Percentiles rank a stretch among this genome's conserved stretches.
Conservation (phyloP, 2,888 invertebrate genomes). For the Notodonta dromedarius region DNA sequence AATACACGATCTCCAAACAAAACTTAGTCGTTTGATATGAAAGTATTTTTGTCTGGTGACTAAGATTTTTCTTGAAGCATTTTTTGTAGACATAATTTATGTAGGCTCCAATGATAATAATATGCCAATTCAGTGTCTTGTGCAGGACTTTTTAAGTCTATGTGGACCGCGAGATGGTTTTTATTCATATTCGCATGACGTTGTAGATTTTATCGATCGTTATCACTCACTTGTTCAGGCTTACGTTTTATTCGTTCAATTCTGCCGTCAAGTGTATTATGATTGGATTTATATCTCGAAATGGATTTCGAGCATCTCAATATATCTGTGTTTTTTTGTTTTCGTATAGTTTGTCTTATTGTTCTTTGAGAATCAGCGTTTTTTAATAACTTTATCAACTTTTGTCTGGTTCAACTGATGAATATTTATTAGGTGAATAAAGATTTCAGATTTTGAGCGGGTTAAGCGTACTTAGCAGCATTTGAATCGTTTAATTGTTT, state of each 20-base stretch:
- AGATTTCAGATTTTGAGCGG: background rate
- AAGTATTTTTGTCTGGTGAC: constrained; percentile 6
- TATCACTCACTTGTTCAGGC: constrained; percentile 47
- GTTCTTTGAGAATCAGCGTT: constrained; percentile 7
- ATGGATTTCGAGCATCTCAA: constrained; percentile 21
- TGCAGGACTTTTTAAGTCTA: constrained; percentile 20
- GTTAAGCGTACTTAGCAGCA: background rate
- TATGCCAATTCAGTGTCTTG: constrained; percentile 19
- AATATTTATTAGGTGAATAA: constrained; percentile 6
- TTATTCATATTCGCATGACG: constrained; percentile 50
- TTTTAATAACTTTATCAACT: background rate
- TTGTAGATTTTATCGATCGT: constrained; percentile 50
- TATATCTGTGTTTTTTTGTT: constrained; percentile 12
- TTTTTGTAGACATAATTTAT: background rate
- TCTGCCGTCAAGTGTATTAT: constrained; percentile 26
- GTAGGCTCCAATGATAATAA: constrained; percentile 12
- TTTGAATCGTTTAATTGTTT: background rate
- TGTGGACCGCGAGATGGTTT: constrained; percentile 19
- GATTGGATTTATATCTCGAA: constrained; percentile 35
- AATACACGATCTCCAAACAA: background rate
- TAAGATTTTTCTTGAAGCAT: background rate
- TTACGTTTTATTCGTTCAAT: constrained; percentile 40
- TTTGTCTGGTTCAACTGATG: background rate
- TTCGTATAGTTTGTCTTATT: constrained; percentile 16
- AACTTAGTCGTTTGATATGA: constrained; percentile 9